These are phyloP conservation scores for Ceraclea dissimilis DNA, from an alignment of 2,888 invertebrate genomes.

Conservation along the genomic window DNA sequence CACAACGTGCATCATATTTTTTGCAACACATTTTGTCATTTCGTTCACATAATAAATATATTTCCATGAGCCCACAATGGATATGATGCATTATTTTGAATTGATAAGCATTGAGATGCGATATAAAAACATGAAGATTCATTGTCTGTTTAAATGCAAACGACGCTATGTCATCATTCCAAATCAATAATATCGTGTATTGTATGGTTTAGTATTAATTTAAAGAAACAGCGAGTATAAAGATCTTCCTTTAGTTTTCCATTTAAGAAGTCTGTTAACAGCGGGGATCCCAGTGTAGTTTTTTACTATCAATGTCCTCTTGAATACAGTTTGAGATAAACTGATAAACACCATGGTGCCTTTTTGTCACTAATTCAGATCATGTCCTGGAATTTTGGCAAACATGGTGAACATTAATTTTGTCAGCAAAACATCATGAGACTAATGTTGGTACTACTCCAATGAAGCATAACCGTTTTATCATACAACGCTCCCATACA, in stretches of 20 bases:
- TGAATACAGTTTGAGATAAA: conserved; percentile 17
- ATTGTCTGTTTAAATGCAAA: conserved; percentile 14
- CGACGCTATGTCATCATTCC: conserved; percentile 12
- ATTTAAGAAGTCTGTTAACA: conserved; percentile 13
- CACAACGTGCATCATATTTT: conserved; percentile 5
- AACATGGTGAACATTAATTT: conserved; percentile 22
- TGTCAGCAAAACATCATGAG: conserved; percentile 14
- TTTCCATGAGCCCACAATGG: conserved; percentile 1
- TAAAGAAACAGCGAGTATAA: conserved; percentile 10
- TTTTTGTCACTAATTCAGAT: conserved; percentile 17
- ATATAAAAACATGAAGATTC: background rate
- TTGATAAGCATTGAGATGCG: background rate
- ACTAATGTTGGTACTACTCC: conserved; percentile 9
- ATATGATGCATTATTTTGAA: conserved; percentile 1
- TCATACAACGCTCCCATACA: conserved; percentile 1
- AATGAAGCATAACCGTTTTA: conserved; percentile 9
- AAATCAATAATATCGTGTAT: background rate
- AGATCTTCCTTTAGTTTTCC: conserved; percentile 11
- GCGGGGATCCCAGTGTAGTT: conserved; percentile 17
- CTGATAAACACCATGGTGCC: conserved; percentile 22
- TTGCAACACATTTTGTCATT: background rate
- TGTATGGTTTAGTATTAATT: conserved; percentile 1
- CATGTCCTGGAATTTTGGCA: conserved; percentile 20
- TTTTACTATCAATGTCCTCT: conserved; percentile 8
- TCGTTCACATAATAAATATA: conserved; percentile 4